These are phyloP conservation scores for Drosophila pallidifrons DNA, from an alignment of 1,140 invertebrate species.

Conservation along the genomic window DNA sequence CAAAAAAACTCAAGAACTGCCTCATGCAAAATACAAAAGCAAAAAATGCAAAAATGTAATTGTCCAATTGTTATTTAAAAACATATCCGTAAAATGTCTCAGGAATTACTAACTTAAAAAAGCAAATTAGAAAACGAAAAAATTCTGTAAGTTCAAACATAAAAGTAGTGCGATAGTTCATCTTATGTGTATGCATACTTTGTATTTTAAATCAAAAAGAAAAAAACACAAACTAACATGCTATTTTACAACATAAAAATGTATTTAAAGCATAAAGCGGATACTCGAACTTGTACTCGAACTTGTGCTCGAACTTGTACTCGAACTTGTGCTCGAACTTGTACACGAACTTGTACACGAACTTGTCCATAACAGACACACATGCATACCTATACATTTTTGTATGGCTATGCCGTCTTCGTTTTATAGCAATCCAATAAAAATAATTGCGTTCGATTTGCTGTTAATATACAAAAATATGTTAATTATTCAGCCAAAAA, in stretches of 20 bases:
- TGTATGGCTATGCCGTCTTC: constrained; percentile 11
- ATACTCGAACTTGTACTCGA: not conserved
- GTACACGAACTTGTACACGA: not conserved
- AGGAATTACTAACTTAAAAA: constrained; percentile 72
- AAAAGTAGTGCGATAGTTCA: constrained; percentile 44
- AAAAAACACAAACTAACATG: constrained; percentile 1
- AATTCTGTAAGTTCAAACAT: constrained; percentile 38
- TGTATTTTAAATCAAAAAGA: constrained; percentile 51
- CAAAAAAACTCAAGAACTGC: constrained; percentile 25
- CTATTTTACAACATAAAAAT: constrained; percentile 1
- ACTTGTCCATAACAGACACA: not conserved
- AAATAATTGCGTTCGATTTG: not conserved
- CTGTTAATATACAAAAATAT: not conserved
- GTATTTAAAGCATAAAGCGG: constrained; percentile 2
- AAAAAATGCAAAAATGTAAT: constrained; percentile 29
- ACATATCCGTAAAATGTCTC: constrained; percentile 80
- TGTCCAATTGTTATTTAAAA: constrained; percentile 58
- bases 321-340: not conserved
- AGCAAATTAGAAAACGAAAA: constrained; percentile 27
- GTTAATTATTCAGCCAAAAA: too few relatives aligned
- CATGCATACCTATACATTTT: not conserved
- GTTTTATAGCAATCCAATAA: not conserved
- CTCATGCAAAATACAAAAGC: constrained; percentile 30
- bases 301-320: not conserved
- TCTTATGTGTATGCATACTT: constrained; percentile 32